A percentile compares a stretch with the other conserved stretches of the same genome.
Conservation (phyloP, 2,888 invertebrate genomes). For the Cecidostiba fungosa region DNA sequence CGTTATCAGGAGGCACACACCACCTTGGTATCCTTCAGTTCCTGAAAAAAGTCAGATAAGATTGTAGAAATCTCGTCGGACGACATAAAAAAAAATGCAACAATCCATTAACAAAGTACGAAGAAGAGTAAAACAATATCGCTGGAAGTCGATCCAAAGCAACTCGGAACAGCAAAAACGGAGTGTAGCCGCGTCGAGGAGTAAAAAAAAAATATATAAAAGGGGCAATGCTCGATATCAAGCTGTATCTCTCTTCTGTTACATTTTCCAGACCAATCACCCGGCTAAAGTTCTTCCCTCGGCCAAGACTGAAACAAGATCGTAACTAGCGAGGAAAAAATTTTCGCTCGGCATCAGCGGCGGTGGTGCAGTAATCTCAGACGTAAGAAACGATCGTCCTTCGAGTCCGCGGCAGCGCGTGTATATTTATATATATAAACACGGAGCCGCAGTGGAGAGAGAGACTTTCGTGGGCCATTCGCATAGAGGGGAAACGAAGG, state of each 20-base stretch:
- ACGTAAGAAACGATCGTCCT: slow-evolving; percentile 58
- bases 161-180: neutral
- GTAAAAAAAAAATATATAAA: neutral
- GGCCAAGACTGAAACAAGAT: slow-evolving; percentile 10
- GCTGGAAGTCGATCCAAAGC: neutral
- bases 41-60: neutral
- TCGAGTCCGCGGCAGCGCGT: slow-evolving; percentile 35
- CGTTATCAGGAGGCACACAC: neutral
- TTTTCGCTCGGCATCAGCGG: neutral
- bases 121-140: neutral
- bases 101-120: neutral
- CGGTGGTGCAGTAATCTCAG: slow-evolving; percentile 12
- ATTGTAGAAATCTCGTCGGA: neutral
- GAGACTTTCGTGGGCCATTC: slow-evolving; percentile 57
- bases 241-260: neutral
- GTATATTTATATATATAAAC: neutral
- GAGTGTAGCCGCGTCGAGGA: neutral
- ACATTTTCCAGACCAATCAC: slow-evolving; percentile 2
- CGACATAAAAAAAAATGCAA: neutral
- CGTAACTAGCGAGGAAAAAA: slow-evolving; percentile 45
- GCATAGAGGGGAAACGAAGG: slow-evolving; percentile 37
- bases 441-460: neutral
- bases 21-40: neutral
- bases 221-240: slow-evolving; percentile 31
- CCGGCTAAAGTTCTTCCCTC: neutral